Base-by-base conservation (phyloP, 2,113 vertebrate genomes). In the Ammodytes marinus region DNA sequence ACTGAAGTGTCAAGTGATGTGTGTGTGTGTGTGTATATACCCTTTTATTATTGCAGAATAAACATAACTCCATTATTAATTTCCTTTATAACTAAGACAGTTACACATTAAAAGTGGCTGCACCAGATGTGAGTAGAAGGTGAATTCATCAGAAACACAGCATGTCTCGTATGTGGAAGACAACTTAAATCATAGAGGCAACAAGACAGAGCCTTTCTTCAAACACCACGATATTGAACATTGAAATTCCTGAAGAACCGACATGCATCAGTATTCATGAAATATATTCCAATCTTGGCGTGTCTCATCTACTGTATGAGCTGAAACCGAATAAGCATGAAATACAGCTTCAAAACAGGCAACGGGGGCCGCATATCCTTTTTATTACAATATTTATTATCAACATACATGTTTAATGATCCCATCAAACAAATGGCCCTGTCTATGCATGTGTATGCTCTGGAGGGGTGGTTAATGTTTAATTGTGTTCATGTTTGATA, bases 361-460 rank as follows among this genome's bases (percentile, higher is more conserved):
- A 9, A 8, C 9, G 9, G 37, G 2, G 46, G 42, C 53, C 80
- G 45, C 42, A 7, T 19, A 60, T 65, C 58, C 55, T 71, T 80
- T 45, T 80, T 45, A 64, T 53, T 79, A 14, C 68, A 86, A 72
- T 78, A 88, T 85, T 85, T 60, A 88, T 77, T 1, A 75, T 19
- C 49, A 17, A 54, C 81, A 84, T 84, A 27, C 49, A 82, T 83
- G 58, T 85, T 90, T 89, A 68, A 92, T 79, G 83, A 75, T 37
- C 37, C 71, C 52, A 71, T 82, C 63, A 74, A 65, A 77, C 61
- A 43, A 74, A 69, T 52, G 81, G 61, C 73, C 74, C 69, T 76
- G 58, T 64, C 55, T 79, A 17, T 81, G 72, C 50, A 12, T 63
- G 68, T 45, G 5, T 19, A 45, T 43, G n/a, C 55, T 55, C 45